These are phyloP conservation scores for Spilarctia lutea DNA, from an alignment of 2,888 invertebrate genomes.

Conservation along the genomic window DNA sequence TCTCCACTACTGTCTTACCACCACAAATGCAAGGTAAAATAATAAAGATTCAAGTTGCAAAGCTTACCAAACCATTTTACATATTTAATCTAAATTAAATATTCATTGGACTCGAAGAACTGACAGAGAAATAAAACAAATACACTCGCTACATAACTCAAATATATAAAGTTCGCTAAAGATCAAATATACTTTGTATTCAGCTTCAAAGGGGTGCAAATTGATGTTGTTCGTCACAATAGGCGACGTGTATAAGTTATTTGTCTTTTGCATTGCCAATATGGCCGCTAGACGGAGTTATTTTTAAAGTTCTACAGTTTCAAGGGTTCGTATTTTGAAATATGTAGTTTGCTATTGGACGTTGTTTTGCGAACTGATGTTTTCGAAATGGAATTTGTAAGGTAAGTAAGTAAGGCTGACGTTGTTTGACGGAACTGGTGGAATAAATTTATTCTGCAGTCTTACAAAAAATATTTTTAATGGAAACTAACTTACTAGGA, in stretches of 20 bases:
- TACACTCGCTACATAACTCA: conserved; percentile 21
- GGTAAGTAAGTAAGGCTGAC: not conserved
- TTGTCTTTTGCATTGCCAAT: conserved; percentile 58
- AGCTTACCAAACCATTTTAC: not conserved
- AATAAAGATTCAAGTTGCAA: not conserved
- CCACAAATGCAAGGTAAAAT: not conserved
- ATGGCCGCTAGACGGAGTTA: conserved; percentile 34
- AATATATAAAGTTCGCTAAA: conserved; percentile 41
- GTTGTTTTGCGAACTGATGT: conserved; percentile 13
- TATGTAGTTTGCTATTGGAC: conserved; percentile 19
- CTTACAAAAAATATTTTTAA: not conserved
- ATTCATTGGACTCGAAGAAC: conserved; percentile 11
- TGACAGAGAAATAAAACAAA: conserved; percentile 4
- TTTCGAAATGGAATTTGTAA: not conserved
- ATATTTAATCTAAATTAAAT: conserved; percentile 1
- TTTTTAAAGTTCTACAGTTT: conserved; percentile 26
- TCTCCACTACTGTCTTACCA: not conserved
- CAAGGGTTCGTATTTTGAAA: conserved; percentile 23
- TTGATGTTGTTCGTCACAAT: conserved; percentile 54
- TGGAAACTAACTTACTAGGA: no score
- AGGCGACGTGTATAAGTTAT: conserved; percentile 53
- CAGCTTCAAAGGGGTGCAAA: conserved; percentile 59
- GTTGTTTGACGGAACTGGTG: not conserved
- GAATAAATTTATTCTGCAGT: not conserved
- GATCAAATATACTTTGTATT: conserved; percentile 57